Evolutionary conservation across 2,113 vertebrate genomes (phyloP), one percentile per base, ranked within the genome.

Genomic region (Steatornis caripensis): DNA sequence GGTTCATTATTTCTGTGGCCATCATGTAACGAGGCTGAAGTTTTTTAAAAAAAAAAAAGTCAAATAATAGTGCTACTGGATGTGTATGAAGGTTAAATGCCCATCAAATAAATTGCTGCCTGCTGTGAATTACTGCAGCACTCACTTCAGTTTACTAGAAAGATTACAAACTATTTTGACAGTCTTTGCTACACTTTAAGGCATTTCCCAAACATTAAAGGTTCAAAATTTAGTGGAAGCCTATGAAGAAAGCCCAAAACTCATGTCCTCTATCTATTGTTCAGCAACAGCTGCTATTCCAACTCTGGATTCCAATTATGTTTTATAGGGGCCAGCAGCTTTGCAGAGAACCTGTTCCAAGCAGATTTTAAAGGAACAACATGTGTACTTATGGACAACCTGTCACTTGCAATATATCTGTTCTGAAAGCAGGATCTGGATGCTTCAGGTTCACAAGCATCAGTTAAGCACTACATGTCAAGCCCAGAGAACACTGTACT

Each of bases 381-480:
- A 58, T 10, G 72, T 14, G 90, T 36, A 37, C 51, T 91, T 89
- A 95, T 27, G 46, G 93, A 94, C 91, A 96, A 81, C 12, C 48
- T 96, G 88, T 86, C 95, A 95, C 84, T 91, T 54, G 22, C 29
- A 94, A 96, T 91, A n/a, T 7, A 68, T 37, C 16, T 75, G 20
- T 65, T 78, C 53, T 79, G 65, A 96, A 82, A 89, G 70, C 53
- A 90, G n/a, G 43, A 81, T 68, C 48, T 75, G 81, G 45, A 83
- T 80, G 61, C 43, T 84, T 87, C 64, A 81, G 14, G 34, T 78
- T 91, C 95, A 66, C 6, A 86, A 55, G 45, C 55, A 65, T 70
- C 74, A 60, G 62, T 74, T 65, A 54, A 96, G 37, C 7, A 3
- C 13, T 2, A 39, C 20, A 20, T 19, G 51, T 64, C 43, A 32